These are phyloP conservation scores for Enteromius afrohamiltoni DNA, from an alignment of 2,797 vertebrate genomes.

Conservation along the genomic window DNA sequence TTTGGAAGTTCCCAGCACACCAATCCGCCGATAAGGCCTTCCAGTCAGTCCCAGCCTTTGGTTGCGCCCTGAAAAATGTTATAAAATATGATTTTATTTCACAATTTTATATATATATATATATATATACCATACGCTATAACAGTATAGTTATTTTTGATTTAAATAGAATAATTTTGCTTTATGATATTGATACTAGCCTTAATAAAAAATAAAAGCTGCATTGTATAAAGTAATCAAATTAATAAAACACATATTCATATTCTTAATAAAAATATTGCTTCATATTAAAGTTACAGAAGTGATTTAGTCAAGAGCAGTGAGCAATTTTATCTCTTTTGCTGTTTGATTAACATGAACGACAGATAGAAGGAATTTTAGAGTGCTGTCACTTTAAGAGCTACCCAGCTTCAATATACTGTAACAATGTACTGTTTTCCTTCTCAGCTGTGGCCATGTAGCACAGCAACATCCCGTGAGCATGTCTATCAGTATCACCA, in stretches of 20 bases:
- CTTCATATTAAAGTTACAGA: neutral
- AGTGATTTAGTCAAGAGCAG: neutral
- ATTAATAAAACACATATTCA: too few relatives aligned
- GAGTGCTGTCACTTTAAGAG: neutral
- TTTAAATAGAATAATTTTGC: too few relatives aligned
- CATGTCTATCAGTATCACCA: too few relatives aligned
- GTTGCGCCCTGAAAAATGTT: constrained; percentile 83
- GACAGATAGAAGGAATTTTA: neutral
- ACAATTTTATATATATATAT: too few relatives aligned
- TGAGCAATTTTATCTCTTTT: neutral
- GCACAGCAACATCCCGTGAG: too few relatives aligned
- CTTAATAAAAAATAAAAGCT: too few relatives aligned
- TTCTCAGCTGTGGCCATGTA: neutral
- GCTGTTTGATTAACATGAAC: neutral
- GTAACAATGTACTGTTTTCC: neutral
- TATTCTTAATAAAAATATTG: too few relatives aligned
- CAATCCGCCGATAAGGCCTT: constrained; percentile 92
- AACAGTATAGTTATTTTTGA: too few relatives aligned
- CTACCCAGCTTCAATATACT: neutral
- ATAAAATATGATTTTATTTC: too few relatives aligned
- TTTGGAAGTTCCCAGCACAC: constrained; percentile 94
- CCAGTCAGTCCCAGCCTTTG: constrained; percentile 89
- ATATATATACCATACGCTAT: too few relatives aligned
- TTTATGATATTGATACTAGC: too few relatives aligned
- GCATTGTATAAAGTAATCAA: too few relatives aligned